These are phyloP conservation scores for Edolisoma coerulescens DNA, from an alignment of 2,113 vertebrate species.

Conservation along the genomic window DNA sequence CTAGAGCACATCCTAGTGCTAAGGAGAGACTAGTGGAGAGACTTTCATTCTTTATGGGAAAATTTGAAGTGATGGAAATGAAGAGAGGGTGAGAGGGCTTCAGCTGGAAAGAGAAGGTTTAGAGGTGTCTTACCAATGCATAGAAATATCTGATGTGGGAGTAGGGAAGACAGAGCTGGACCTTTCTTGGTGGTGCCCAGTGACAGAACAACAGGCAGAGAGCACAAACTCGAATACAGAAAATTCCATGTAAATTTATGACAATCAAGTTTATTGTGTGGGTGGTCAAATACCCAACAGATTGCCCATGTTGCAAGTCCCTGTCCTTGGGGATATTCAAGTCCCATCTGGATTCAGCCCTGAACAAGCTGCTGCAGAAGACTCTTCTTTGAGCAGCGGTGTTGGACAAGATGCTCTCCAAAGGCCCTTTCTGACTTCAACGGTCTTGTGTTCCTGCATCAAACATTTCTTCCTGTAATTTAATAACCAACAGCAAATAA, in stretches of 20 bases:
- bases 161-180: not conserved
- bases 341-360: not conserved
- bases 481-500: conserved; percentile 2
- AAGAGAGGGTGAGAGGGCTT: not conserved
- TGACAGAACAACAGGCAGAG: not conserved
- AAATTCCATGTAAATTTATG: not conserved
- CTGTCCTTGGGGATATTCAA: not conserved
- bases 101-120: not conserved
- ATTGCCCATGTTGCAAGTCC: not conserved
- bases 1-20: not conserved
- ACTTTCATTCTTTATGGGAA: not conserved
- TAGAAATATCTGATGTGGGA: not conserved
- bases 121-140: not conserved
- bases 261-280: not conserved
- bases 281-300: not conserved
- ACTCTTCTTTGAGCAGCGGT: rapidly evolving
- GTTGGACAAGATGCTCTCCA: not conserved
- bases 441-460: not conserved
- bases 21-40: not conserved
- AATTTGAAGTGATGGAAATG: not conserved
- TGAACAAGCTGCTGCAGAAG: not conserved
- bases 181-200: not conserved
- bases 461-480: not conserved
- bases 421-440: not conserved
- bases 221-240: not conserved